These are phyloP conservation scores for Arion vulgaris DNA, from an alignment of 1,140 invertebrate genomes.

Conservation along the genomic window DNA sequence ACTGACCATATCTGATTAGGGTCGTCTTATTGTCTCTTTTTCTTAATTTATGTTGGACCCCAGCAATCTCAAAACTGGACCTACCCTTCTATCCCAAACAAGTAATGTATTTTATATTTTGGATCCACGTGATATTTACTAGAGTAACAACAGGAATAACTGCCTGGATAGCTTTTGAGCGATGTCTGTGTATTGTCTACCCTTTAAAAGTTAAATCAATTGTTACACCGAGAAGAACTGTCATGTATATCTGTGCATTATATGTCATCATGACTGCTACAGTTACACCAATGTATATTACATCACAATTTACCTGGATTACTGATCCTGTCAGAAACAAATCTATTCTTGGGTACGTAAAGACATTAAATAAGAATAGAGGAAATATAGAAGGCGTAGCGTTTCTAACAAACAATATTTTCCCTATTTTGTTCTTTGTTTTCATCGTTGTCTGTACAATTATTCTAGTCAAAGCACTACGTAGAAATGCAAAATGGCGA, in stretches of 20 bases:
- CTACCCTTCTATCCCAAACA: not conserved
- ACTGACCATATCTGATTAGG: not conserved
- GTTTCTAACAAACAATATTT: not conserved
- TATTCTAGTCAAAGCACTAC: not conserved
- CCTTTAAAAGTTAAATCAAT: conserved; percentile 7
- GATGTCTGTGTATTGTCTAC: not conserved
- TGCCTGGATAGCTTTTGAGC: not conserved
- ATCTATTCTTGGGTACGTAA: not conserved
- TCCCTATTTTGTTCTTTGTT: not conserved
- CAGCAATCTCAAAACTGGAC: not conserved
- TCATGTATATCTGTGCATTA: not conserved
- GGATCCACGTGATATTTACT: not conserved
- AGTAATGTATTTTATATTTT: not conserved
- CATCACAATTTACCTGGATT: not conserved
- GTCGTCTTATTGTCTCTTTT: not conserved
- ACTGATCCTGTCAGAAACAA: conserved; percentile 9
- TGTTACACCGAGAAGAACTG: not conserved
- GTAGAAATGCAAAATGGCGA: not conserved
- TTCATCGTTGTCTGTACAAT: not conserved
- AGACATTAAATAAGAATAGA: not conserved
- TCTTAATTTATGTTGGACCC: not conserved
- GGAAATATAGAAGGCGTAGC: not conserved
- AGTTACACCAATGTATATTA: not conserved
- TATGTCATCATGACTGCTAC: not conserved
- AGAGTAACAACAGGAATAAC: conserved; percentile 1